phyloP scores from a whole-genome alignment of 1,140 invertebrate genomes.

The Elymnias hypermnestra region DNA sequence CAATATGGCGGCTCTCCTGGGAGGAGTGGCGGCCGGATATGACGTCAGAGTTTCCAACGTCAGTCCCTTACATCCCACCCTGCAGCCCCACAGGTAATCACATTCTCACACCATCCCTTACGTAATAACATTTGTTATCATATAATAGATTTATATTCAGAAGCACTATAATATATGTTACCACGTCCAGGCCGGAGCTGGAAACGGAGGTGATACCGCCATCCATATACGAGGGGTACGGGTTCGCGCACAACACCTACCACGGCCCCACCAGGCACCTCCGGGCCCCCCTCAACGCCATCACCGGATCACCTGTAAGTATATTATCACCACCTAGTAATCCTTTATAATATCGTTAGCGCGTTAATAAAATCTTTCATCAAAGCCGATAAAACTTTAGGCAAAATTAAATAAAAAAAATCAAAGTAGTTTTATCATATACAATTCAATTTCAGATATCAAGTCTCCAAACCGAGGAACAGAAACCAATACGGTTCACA shows the following conservation, averaged over 20 bases:
- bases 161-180: no score
- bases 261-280: constrained; percentile 89
- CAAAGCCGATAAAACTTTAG: no score
- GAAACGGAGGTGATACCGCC: constrained; percentile 49
- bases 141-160: no score
- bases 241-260: constrained; percentile 91
- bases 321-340: not conserved
- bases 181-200: constrained; percentile 52
- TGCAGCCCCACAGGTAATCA: constrained; percentile 80
- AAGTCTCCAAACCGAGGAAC: constrained; percentile 71
- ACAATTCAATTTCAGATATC: constrained; percentile 45
- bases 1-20: constrained; percentile 93
- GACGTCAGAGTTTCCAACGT: constrained; percentile 93
- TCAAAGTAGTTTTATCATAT: no score
- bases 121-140: no score
- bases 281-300: constrained; percentile 80
- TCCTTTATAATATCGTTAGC: no score
- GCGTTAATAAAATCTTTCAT: no score
- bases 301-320: constrained; percentile 67
- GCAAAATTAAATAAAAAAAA: no score
- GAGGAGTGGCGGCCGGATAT: constrained; percentile 91
- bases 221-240: constrained; percentile 56
- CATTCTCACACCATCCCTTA: not conserved
- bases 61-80: constrained; percentile 87
- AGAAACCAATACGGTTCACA: constrained; percentile 84